Evolutionary conservation across 2,113 vertebrate genomes (phyloP), one percentile per base, ranked within the genome.

Genomic region (Brachypteracias leptosomus): DNA sequence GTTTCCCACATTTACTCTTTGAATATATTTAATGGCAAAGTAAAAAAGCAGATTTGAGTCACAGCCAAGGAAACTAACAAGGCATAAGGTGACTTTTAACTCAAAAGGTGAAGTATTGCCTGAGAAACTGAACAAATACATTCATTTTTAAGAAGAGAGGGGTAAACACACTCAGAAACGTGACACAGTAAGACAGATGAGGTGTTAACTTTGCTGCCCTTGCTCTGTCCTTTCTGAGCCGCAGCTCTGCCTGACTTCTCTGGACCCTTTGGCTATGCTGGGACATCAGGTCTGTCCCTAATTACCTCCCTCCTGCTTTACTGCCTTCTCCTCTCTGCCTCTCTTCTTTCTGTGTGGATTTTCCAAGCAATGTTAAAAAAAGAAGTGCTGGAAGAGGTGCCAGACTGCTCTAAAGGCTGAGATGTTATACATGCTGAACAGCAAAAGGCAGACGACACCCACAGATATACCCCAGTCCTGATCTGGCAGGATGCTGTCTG

Each of bases 351-450:
- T 61, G 31, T 54, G n/a, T 87, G 81, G 81, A 75, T 95, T 85
- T 94, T 82, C 87, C 81, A 65, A 88, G 77, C 2, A 2, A 49
- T 3, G 2, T 75, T 55, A 59, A 89, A 87, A 80, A 73, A 51
- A 42, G 38, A 83, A 86, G 92, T 74, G 79, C 72, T 84, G 52
- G 55, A 73, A 95, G 85, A 95, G 85, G 85, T 96, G 96, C 85
- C 88, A 97, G 96, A 94, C 96, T 85, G 63, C 72, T 91, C 75
- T 68, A 54, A 61, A 94, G 72, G 82, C 91, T 85, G 88, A 82
- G 91, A 92, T 63, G 44, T 78, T 93, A 58, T 78, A 73, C 44
- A 17, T 20, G 73, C 51, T 83, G 85, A 88, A 76, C 35, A 89
- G 74, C 19, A 58, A 87, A 85, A 89, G 59, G 70, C 79, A 96